Conservation (phyloP, 2,797 vertebrate species). For the Hypotaenidia okinawae region DNA sequence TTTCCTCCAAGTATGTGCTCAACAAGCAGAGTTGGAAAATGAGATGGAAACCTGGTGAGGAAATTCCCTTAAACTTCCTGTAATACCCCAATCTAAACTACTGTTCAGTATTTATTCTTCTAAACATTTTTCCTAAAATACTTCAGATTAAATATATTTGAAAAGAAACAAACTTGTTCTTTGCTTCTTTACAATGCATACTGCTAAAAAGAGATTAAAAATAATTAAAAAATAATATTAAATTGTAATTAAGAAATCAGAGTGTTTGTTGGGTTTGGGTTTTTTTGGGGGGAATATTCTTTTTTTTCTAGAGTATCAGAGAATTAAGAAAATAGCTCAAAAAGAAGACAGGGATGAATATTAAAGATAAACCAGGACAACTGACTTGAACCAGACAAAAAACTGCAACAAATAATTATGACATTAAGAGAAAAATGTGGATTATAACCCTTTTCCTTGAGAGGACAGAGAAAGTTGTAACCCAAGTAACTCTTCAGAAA, state of each 20-base stretch:
- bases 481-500: neutral
- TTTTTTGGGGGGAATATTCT: neutral
- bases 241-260: neutral
- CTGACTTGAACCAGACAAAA: neutral
- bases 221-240: neutral
- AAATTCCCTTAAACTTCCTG: neutral
- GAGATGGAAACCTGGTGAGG: neutral
- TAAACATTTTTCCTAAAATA: neutral
- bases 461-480: neutral
- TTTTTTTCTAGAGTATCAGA: neutral
- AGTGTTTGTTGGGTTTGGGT: neutral
- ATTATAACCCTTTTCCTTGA: neutral
- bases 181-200: neutral
- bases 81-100: neutral
- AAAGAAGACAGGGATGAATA: neutral
- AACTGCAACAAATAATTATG: neutral
- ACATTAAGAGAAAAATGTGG: neutral
- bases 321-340: neutral
- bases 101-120: neutral
- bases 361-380: neutral
- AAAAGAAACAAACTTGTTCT: neutral
- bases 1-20: neutral
- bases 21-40: neutral
- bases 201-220: neutral
- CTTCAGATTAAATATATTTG: neutral